Evolutionary conservation across 2,888 invertebrate genomes (phyloP).

Genomic region (Drosophila percnosoma): DNA sequence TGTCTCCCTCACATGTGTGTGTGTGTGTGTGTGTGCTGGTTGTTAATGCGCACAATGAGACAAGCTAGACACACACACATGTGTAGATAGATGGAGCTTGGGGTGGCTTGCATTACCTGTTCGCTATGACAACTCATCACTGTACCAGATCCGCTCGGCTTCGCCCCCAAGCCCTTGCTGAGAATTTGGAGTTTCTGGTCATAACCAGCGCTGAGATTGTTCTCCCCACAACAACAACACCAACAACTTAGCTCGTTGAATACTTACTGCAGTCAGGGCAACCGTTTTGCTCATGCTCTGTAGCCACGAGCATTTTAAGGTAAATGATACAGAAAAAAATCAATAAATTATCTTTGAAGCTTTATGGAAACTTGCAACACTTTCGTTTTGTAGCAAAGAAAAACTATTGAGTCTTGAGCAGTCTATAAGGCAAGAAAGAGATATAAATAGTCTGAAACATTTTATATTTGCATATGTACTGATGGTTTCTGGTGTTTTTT

Average conservation of each 20-base stretch:
- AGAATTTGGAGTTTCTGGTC: conserved; percentile 12
- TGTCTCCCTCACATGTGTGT: conserved; percentile 28
- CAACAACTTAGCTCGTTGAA: conserved; percentile 14
- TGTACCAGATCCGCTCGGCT: neutral
- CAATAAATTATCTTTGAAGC: neutral
- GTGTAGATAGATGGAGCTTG: neutral
- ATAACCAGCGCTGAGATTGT: conserved; percentile 46
- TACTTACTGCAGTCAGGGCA: neutral
- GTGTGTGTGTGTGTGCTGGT: conserved; percentile 17
- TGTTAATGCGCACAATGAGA: conserved; percentile 59
- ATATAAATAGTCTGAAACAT: neutral
- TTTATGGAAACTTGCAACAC: neutral
- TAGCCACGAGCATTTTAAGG: neutral
- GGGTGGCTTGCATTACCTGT: conserved; percentile 12
- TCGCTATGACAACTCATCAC: conserved; percentile 7
- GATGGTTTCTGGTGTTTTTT: neutral
- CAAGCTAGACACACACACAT: conserved; percentile 42
- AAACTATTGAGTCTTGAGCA: neutral
- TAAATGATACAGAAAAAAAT: conserved; percentile 5
- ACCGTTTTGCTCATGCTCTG: conserved; percentile 5
- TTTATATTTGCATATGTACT: neutral
- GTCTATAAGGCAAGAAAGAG: neutral
- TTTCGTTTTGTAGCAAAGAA: neutral
- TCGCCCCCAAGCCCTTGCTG: conserved; percentile 4
- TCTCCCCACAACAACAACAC: conserved; percentile 8